Conservation (phyloP, 2,888 invertebrate species). For the Labia minor region DNA sequence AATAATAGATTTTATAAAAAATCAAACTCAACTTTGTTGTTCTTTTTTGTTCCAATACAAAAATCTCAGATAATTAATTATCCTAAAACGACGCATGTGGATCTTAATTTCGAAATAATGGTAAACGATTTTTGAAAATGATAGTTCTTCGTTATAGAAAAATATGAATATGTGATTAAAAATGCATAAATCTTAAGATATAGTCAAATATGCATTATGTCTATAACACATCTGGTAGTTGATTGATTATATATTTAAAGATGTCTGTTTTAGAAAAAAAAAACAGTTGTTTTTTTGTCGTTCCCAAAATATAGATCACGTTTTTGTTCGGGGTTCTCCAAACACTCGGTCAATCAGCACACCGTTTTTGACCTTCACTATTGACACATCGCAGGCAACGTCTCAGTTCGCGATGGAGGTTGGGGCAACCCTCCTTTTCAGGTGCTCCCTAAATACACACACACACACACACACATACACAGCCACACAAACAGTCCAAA, state of each 20-base stretch:
- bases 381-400: conserved; percentile 7
- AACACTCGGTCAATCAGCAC: background rate
- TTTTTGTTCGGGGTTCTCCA: background rate
- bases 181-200: conserved; percentile 2
- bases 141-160: conserved; percentile 6
- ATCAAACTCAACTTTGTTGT: background rate
- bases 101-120: conserved; percentile 6
- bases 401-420: background rate
- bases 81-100: conserved; percentile 1
- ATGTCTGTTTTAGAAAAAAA: background rate
- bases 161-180: conserved; percentile 3
- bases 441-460: background rate
- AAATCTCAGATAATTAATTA: conserved; percentile 5
- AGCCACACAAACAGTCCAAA: too few relatives aligned
- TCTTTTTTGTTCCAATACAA: background rate
- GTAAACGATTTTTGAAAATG: conserved; percentile 13
- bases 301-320: background rate
- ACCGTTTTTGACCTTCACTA: background rate
- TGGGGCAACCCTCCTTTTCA: background rate
- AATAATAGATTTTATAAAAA: conserved; percentile 3
- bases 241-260: conserved; percentile 8
- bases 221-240: background rate
- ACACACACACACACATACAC: too few relatives aligned
- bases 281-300: background rate
- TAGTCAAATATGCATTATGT: background rate